phyloP scores from a whole-genome alignment of 2,797 vertebrate species.

The Anas bernieri region DNA sequence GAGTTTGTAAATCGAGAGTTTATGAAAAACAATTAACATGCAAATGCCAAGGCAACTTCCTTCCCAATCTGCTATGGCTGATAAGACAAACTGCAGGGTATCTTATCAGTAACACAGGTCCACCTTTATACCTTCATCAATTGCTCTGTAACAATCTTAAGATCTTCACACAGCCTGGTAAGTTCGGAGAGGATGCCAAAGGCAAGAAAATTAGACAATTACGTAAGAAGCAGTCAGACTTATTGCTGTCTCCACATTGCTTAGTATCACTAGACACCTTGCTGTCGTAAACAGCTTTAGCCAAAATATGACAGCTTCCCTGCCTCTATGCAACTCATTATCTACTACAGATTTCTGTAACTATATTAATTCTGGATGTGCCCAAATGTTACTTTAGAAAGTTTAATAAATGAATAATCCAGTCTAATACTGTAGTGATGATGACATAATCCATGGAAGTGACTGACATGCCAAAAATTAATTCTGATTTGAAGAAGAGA shows the following conservation, averaged over 20 bases:
- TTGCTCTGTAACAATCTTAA: not conserved
- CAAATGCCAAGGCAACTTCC: not conserved
- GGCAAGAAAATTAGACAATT: not conserved
- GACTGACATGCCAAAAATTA: constrained; percentile 8
- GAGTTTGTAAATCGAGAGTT: not conserved
- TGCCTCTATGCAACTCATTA: not conserved
- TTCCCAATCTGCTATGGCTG: not conserved
- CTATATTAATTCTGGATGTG: not conserved
- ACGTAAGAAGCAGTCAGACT: not conserved
- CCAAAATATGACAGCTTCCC: not conserved
- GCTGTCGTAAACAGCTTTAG: not conserved
- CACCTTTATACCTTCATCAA: not conserved
- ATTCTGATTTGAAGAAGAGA: constrained; percentile 18
- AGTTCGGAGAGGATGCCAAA: not conserved
- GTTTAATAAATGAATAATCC: constrained; percentile 2
- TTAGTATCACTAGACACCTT: not conserved
- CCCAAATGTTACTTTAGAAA: constrained; percentile 3
- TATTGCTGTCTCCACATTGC: not conserved
- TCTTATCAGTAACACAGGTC: not conserved
- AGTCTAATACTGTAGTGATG: not conserved
- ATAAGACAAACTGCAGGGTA: not conserved
- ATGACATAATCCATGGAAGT: not conserved
- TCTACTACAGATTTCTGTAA: not conserved
- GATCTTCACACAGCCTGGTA: not conserved
- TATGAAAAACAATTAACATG: constrained; percentile 34